A percentile compares a stretch with the other conserved stretches of the same genome.
Evolutionary conservation across 2,888 invertebrate species (phyloP).

Genomic region (Myopa testacea): DNA sequence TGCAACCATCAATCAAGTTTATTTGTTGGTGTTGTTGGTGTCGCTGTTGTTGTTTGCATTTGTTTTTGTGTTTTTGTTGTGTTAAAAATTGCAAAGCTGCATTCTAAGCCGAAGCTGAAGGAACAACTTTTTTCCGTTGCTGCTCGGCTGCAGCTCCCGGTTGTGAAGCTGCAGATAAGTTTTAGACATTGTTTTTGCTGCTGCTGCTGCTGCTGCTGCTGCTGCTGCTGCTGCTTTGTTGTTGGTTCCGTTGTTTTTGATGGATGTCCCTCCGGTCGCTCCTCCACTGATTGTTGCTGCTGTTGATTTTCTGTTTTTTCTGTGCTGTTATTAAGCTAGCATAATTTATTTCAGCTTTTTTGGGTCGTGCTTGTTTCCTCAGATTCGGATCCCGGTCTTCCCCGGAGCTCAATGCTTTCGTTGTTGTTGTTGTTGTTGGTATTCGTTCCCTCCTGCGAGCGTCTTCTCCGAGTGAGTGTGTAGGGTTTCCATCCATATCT

Average conservation of each 20-base stretch:
- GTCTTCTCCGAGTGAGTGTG: neutral
- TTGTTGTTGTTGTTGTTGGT: conserved; percentile 2
- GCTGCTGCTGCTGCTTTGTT: neutral
- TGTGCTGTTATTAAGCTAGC: neutral
- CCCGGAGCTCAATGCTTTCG: neutral
- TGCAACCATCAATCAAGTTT: conserved; percentile 46
- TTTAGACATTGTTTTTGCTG: neutral
- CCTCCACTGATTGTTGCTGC: conserved; percentile 47
- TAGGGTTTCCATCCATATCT: too few species aligned
- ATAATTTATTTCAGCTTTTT: too few species aligned
- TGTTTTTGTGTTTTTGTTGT: neutral
- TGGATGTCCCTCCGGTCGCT: conserved; percentile 13
- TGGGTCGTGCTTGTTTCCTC: too few species aligned
- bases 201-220: neutral
- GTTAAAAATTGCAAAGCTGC: neutral
- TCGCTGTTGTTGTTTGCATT: neutral
- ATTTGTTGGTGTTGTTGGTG: conserved; percentile 43
- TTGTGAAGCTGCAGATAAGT: conserved; percentile 47
- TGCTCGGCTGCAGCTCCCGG: conserved; percentile 45
- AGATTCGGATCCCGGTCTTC: too few species aligned
- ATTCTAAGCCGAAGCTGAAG: neutral
- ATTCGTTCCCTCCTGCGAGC: neutral
- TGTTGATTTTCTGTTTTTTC: conserved; percentile 40
- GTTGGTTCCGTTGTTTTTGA: conserved; percentile 27
- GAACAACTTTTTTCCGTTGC: neutral